phyloP scores from a whole-genome alignment of 2,888 invertebrate genomes.

The Brachyopa scutellaris region DNA sequence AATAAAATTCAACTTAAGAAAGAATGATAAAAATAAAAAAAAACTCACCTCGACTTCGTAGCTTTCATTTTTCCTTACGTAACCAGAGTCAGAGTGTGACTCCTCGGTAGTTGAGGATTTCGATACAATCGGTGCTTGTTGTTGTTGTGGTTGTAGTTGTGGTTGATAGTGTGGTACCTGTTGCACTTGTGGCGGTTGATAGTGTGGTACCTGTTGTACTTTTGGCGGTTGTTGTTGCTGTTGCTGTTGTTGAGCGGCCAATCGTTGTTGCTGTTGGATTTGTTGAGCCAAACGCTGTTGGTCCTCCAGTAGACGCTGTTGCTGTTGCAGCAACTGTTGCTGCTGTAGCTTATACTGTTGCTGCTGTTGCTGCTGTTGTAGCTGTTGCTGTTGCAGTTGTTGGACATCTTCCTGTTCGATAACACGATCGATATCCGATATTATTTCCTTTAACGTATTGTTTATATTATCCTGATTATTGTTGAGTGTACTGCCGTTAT shows the following conservation, averaged over 20 bases:
- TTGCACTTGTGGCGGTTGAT: neutral
- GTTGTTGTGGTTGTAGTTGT: slow-evolving; percentile 20
- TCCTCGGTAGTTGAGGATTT: slow-evolving; percentile 68
- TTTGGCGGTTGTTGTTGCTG: slow-evolving; percentile 14
- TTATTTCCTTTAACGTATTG: slow-evolving; percentile 84
- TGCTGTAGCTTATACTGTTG: slow-evolving; percentile 59
- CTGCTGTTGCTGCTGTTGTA: slow-evolving; percentile 43
- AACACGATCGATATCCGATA: slow-evolving; percentile 84
- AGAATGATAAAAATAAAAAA: neutral
- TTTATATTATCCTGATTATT: slow-evolving; percentile 83
- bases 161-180: slow-evolving; percentile 39
- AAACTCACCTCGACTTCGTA: slow-evolving; percentile 74
- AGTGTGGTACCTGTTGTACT: slow-evolving; percentile 26
- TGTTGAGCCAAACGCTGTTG: slow-evolving; percentile 43
- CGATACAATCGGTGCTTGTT: slow-evolving; percentile 45
- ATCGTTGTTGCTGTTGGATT: slow-evolving; percentile 60
- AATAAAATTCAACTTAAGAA: neutral
- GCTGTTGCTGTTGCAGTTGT: slow-evolving; percentile 69
- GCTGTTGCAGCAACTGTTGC: slow-evolving; percentile 54
- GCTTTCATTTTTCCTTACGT: slow-evolving; percentile 68
- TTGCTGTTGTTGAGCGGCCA: slow-evolving; percentile 27
- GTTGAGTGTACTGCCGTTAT: slow-evolving; percentile 66
- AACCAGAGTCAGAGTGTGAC: slow-evolving; percentile 72
- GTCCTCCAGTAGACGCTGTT: slow-evolving; percentile 37
- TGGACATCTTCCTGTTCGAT: slow-evolving; percentile 82